Evolutionary conservation across 2,888 invertebrate genomes (phyloP), one percentile per base, ranked within the genome.

Genomic region (Brachyptera risi): DNA sequence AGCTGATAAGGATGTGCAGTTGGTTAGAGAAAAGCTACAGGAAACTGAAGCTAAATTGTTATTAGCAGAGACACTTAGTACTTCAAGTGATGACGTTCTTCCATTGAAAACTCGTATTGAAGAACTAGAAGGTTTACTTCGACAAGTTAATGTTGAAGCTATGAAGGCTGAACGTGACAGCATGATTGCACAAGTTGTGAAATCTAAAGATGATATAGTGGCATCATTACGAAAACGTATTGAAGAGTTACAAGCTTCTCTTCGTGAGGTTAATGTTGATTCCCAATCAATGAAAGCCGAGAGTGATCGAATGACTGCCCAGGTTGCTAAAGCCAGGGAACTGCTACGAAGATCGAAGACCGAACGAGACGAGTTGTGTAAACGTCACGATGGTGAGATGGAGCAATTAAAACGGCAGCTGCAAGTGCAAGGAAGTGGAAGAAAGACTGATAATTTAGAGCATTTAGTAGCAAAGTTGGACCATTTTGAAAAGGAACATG

Each of bases 131-230:
- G n/a, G n/a, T n/a, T n/a, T n/a, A n/a, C n/a, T n/a, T n/a, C n/a
- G n/a, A n/a, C n/a, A n/a, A n/a, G n/a, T n/a, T n/a, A n/a, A n/a
- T n/a, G n/a, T n/a, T n/a, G n/a, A n/a, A n/a, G n/a, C n/a, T n/a
- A n/a, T 63, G 13, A 56, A 54, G 17, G 27, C 51, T 17, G n/a
- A n/a, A n/a, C n/a, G n/a, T n/a, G n/a, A n/a, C n/a, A n/a, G n/a
- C n/a, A n/a, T n/a, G n/a, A n/a, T n/a, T n/a, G n/a, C n/a, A n/a
- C n/a, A n/a, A n/a, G n/a, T n/a, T n/a, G n/a, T n/a, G n/a, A n/a
- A n/a, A n/a, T n/a, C 38, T 11, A 63, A 59, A 56, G 61, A 59
- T 31, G 63, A 63, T 40, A 21, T 61, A 3, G 42, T 59, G 15
- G 3, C 11, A 1, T 27, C 59, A 0, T 38, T 50, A 9, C 42